Evolutionary conservation across 1,140 invertebrate species (phyloP).

Genomic region (Orchestia grillus): DNA sequence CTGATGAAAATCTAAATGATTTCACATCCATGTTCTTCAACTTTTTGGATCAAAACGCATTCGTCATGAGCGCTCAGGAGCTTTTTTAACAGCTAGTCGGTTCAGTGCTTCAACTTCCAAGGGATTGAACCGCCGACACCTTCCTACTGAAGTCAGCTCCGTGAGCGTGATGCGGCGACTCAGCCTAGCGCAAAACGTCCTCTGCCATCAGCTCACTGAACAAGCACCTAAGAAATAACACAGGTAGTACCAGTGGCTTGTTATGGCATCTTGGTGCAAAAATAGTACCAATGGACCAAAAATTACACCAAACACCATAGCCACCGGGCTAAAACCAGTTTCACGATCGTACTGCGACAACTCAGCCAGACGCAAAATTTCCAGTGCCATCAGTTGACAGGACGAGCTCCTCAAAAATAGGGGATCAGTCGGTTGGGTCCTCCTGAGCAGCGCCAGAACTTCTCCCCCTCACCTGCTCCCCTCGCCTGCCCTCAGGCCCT

Average conservation of each 20-base stretch:
- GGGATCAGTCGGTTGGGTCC: background rate
- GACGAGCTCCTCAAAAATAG: background rate
- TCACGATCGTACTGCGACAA: background rate
- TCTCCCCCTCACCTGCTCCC: constrained; percentile 25
- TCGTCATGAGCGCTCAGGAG: background rate
- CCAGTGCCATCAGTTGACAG: background rate
- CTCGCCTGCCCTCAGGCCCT: constrained; percentile 45
- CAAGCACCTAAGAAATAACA: background rate
- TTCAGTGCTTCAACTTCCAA: background rate
- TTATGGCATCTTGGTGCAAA: too few species aligned
- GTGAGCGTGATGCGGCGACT: too few species aligned
- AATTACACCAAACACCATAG: too few species aligned
- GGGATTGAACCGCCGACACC: background rate
- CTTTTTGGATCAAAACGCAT: too few species aligned
- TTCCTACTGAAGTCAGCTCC: background rate
- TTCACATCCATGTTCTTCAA: too few species aligned
- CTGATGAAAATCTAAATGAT: too few species aligned
- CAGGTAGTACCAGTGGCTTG: too few species aligned
- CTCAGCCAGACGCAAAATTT: background rate
- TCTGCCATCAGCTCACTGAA: background rate
- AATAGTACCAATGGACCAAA: too few species aligned
- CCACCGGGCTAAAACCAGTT: background rate
- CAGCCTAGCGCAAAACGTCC: too few species aligned
- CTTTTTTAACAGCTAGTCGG: background rate
- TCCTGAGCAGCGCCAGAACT: constrained; percentile 1